Percentiles rank a stretch among this genome's conserved stretches.
These are phyloP conservation scores for Halocaridina rubra DNA, from an alignment of 2,888 invertebrate species.

Conservation along the genomic window DNA sequence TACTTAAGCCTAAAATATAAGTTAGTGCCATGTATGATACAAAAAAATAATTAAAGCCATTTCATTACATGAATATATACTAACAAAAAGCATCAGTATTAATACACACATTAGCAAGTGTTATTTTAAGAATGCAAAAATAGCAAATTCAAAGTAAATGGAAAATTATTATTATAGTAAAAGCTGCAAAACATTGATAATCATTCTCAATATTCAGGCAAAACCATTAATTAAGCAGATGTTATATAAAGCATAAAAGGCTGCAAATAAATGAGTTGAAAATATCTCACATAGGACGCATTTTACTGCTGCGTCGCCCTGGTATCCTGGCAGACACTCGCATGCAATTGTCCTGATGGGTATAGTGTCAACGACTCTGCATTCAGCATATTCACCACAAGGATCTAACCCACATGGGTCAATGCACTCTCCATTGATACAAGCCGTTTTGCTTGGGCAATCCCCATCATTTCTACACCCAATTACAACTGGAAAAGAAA, in stretches of 20 bases:
- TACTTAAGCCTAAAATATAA: no score
- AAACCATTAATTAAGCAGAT: no score
- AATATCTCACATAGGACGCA: conserved; percentile 82
- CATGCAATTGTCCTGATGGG: conserved; percentile 91
- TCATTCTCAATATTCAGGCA: no score
- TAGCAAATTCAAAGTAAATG: no score
- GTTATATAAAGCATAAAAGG: no score
- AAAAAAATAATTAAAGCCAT: not conserved
- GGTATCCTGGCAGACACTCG: conserved; percentile 88
- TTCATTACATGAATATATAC: not conserved
- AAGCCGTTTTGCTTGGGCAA: conserved; percentile 83
- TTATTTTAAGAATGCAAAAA: no score
- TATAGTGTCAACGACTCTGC: conserved; percentile 84
- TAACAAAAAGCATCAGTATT: no score
- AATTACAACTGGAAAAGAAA: conserved; percentile 64
- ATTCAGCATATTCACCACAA: conserved; percentile 82
- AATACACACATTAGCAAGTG: no score
- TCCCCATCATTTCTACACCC: conserved; percentile 86
- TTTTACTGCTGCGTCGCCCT: conserved; percentile 86
- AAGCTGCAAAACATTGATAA: no score
- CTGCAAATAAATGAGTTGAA: no score
- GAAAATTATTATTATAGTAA: no score
- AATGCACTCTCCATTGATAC: conserved; percentile 83
- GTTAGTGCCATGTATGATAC: no score
- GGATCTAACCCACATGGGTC: conserved; percentile 87